Base-by-base conservation (phyloP, 2,888 invertebrate genomes). In the Lithophane semibrunnea region DNA sequence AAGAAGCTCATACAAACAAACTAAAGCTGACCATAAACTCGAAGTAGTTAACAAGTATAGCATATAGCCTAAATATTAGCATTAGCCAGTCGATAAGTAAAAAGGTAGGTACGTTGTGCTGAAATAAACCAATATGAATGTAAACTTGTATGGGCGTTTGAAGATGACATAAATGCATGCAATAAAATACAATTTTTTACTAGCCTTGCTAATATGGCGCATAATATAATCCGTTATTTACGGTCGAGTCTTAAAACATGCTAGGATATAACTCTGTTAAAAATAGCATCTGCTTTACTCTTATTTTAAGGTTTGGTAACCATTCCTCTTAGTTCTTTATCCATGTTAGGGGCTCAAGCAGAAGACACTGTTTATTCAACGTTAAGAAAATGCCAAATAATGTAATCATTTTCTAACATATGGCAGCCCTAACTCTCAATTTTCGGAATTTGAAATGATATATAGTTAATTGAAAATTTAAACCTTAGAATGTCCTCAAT, bases 91-190 rank as follows among this genome's bases (percentile, higher is more conserved):
- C 52, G 18, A 29, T 5, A 13, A 8, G n/a, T 78, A 61, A 61
- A 24, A 8, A 24, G 12, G 13, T 58, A 66, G 44, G 29, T 18
- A 66, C 63, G 64, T 42, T 49, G 72, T 61, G 24, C 58, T 64
- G 10, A 65, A 82, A 70, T 52, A 66, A 77, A 58, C 61, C 37
- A 65, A 18, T 67, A 29, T 60, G 24, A 42, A 82, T 60, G 47
- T 49, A 44, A 79, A 71, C 54, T 69, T 68, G 49, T 63, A 63
- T 13, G 12, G n/a, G 21, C 37, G 58, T 73, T 71, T 67, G 52
- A 71, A 66, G 16, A 73, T 71, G 66, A 73, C 66, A 49, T 67
- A 72, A 70, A 54, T 67, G 29, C 58, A 73, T 56, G 63, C 49
- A 37, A 67, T 71, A 60, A 54, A 60, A 58, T 60, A 67, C 47